Conservation (phyloP, 37 sponge, comb jelly and placozoan genomes). For the Bolinopsis microptera region DNA sequence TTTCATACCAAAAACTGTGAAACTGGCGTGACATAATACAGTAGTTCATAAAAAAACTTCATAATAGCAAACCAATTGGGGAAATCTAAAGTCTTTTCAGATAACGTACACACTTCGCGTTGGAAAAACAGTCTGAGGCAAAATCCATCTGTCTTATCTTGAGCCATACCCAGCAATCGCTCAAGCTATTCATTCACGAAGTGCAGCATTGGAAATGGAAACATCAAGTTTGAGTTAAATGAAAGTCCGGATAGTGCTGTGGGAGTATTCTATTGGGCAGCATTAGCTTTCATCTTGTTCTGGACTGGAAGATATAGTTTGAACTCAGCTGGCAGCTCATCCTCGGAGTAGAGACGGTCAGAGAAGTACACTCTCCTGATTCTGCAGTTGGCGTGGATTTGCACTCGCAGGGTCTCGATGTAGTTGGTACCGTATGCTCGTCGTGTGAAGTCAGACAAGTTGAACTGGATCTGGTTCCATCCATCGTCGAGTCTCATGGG, state of each 20-base stretch:
- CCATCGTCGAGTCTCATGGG: slow-evolving; percentile 99
- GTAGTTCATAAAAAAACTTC: background rate
- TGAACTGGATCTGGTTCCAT: slow-evolving; percentile 99
- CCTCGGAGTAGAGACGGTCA: slow-evolving; percentile 94
- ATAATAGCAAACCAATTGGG: background rate
- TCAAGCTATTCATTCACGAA: background rate
- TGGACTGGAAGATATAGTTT: slow-evolving; percentile 96
- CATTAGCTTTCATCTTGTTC: slow-evolving; percentile 68
- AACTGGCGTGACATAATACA: background rate
- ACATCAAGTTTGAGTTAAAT: background rate
- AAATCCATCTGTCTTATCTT: background rate
- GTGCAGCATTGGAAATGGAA: background rate
- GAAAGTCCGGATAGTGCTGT: background rate
- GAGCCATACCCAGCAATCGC: background rate
- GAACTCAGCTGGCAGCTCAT: slow-evolving; percentile 98
- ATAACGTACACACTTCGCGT: background rate
- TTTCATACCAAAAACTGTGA: background rate
- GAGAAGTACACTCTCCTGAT: slow-evolving; percentile 98
- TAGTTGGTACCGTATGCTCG: slow-evolving; percentile 99
- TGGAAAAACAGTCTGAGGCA: background rate
- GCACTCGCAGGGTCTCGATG: slow-evolving; percentile 95
- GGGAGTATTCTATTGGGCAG: background rate
- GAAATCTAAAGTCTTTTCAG: background rate
- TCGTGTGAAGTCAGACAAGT: slow-evolving; percentile 95
- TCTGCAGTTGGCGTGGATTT: slow-evolving; percentile 99